Conservation (phyloP, 1,140 invertebrate genomes). For the Hycleus cichorii region DNA sequence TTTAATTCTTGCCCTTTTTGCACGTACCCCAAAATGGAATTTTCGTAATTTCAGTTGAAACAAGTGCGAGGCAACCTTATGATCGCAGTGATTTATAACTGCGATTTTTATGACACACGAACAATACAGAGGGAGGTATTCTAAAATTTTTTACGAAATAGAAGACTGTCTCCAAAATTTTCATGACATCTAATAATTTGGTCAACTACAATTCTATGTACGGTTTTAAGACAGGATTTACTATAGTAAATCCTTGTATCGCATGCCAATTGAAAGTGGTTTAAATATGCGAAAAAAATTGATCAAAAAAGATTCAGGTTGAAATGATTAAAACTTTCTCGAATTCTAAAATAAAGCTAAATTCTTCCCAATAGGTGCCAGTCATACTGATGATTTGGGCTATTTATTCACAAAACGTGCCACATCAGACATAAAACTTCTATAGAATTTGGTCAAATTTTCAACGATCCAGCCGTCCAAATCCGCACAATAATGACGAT, state of each 20-base stretch:
- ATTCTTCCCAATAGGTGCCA: conserved; percentile 39
- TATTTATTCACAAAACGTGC: conserved; percentile 50
- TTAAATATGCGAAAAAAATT: conserved; percentile 2
- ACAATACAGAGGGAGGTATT: background rate
- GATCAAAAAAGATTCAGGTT: background rate
- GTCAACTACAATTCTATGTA: no score
- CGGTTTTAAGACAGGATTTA: no score
- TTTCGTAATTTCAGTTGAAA: no score
- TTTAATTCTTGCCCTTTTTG: no score
- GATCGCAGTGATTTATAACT: no score
- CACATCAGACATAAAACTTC: conserved; percentile 37
- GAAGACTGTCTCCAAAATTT: no score
- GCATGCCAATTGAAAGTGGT: conserved; percentile 36
- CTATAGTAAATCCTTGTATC: conserved; percentile 42
- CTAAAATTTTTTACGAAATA: no score
- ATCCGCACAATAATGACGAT: conserved; percentile 4
- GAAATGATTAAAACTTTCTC: conserved; percentile 1
- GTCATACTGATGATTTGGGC: conserved; percentile 55
- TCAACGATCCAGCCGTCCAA: conserved; percentile 42
- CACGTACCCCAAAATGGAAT: no score
- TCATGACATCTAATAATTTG: no score
- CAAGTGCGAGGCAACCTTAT: no score
- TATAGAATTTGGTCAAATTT: conserved; percentile 45
- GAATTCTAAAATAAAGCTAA: no score
- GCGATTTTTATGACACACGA: no score